Evolutionary conservation across 2,888 invertebrate species (phyloP).

Genomic region (Cerastoderma edule): DNA sequence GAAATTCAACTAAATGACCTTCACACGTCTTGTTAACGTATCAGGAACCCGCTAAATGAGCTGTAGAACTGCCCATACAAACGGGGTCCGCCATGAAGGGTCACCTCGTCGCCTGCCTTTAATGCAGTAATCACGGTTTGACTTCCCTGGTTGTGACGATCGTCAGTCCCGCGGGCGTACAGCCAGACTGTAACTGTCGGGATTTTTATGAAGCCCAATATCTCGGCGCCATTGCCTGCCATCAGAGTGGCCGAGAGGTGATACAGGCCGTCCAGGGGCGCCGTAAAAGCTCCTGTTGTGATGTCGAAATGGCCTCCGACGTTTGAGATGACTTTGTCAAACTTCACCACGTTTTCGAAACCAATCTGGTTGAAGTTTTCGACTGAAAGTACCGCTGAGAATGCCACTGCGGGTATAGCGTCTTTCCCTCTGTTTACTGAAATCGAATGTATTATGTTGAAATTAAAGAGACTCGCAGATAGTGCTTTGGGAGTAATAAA

Average conservation of each 20-base stretch:
- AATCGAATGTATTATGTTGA: too few species aligned
- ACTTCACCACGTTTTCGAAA: not conserved
- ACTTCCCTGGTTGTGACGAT: slow-evolving; percentile 28
- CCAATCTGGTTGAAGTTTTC: too few species aligned
- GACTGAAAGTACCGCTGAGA: too few species aligned
- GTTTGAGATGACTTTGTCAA: not conserved
- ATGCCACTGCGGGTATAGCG: too few species aligned
- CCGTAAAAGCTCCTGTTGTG: not conserved
- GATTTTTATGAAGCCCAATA: not conserved
- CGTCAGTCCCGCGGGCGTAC: slow-evolving; percentile 21
- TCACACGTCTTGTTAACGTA: too few species aligned
- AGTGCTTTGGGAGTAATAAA: too few species aligned
- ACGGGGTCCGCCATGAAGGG: slow-evolving; percentile 3
- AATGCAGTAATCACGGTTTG: slow-evolving; percentile 20
- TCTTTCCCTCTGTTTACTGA: too few species aligned
- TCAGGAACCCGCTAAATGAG: too few species aligned
- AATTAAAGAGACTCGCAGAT: too few species aligned
- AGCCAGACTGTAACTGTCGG: not conserved
- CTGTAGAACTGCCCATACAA: too few species aligned
- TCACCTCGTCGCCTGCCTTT: slow-evolving; percentile 20
- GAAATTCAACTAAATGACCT: too few species aligned
- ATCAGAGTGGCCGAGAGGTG: not conserved
- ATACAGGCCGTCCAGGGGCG: not conserved
- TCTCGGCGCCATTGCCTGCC: not conserved
- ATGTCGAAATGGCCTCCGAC: not conserved